Conservation (phyloP, 1,140 invertebrate genomes). For the Diprion similis region DNA sequence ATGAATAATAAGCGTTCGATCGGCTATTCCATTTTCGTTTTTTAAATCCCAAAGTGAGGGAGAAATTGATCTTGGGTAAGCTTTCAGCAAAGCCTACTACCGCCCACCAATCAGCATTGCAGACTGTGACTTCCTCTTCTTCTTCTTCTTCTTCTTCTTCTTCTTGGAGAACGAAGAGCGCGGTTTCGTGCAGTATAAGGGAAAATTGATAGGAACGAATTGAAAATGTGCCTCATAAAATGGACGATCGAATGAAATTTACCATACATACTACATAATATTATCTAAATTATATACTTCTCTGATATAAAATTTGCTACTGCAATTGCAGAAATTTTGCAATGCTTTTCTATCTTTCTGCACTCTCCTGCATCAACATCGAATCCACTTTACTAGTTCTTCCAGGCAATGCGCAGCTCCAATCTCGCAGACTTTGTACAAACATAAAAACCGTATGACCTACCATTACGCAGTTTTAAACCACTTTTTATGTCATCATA, state of each 20-base stretch:
- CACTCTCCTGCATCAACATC: no score
- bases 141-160: background rate
- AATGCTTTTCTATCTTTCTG: no score
- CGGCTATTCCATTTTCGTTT: background rate
- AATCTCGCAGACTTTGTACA: no score
- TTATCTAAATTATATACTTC: no score
- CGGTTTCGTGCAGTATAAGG: background rate
- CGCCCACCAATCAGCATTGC: background rate
- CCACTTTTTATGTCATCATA: no score
- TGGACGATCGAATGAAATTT: background rate
- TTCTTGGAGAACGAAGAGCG: background rate
- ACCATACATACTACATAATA: background rate
- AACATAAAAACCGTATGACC: no score
- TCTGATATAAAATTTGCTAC: no score
- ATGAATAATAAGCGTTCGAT: background rate
- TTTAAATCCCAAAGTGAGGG: background rate
- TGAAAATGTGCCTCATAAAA: background rate
- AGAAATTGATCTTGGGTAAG: conserved; percentile 4
- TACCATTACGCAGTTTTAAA: no score
- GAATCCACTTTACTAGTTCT: no score
- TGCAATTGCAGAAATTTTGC: no score
- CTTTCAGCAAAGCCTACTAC: background rate
- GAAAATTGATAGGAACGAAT: background rate
- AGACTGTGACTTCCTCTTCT: background rate
- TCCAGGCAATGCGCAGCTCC: no score